These are phyloP conservation scores for Drosophila ustulata DNA, from an alignment of 2,888 invertebrate genomes.

Conservation along the genomic window DNA sequence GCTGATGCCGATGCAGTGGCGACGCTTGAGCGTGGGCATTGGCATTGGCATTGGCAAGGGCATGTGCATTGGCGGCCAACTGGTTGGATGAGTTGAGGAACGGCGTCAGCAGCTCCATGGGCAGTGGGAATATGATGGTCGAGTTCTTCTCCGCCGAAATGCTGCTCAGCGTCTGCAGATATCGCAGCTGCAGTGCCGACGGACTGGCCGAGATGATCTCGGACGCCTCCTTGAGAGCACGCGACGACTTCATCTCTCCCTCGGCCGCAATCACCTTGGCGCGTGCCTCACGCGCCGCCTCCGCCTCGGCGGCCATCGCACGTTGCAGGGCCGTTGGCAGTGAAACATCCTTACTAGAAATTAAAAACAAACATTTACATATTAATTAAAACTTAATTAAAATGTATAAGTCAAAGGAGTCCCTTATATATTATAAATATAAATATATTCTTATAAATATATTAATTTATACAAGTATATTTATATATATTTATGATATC, in stretches of 20 bases:
- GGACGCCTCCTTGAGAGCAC: conserved; percentile 93
- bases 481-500: no score
- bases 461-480: no score
- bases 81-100: conserved; percentile 70
- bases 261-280: conserved; percentile 89
- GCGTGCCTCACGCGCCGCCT: conserved; percentile 91
- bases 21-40: conserved; percentile 27
- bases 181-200: conserved; percentile 90
- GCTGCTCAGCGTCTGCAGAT: conserved; percentile 94
- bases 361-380: no score
- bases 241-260: conserved; percentile 93
- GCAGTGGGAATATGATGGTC: conserved; percentile 96
- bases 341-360: conserved; percentile 90
- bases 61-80: conserved; percentile 13
- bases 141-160: conserved; percentile 98
- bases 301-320: conserved; percentile 94
- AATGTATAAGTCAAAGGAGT: no score
- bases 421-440: no score
- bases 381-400: no score
- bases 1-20: conserved; percentile 58
- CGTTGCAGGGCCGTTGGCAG: conserved; percentile 91
- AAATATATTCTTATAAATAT: no score
- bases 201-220: conserved; percentile 92
- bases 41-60: conserved; percentile 17
- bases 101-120: conserved; percentile 90